Conservation (phyloP, 2,797 vertebrate species). For the Bryconaethiops microstoma region DNA sequence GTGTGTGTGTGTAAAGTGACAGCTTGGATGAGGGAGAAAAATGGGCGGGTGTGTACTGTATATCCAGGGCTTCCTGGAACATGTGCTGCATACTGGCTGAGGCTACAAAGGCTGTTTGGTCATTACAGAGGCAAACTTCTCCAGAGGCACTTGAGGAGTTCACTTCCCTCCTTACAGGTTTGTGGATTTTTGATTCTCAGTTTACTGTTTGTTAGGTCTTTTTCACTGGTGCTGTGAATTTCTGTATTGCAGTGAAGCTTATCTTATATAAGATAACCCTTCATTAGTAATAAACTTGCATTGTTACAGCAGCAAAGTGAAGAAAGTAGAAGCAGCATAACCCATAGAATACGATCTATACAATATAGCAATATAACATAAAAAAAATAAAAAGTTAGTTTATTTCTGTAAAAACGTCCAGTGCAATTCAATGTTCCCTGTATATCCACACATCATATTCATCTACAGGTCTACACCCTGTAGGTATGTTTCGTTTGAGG, state of each 20-base stretch:
- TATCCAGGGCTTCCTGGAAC: conserved; percentile 40
- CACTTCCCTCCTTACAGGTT: conserved; percentile 37
- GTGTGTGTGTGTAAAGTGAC: conserved; percentile 3
- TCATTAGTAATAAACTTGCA: no score
- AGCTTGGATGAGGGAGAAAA: conserved; percentile 3
- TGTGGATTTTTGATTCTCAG: not conserved
- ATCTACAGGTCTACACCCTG: not conserved
- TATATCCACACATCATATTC: not conserved
- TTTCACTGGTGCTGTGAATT: not conserved
- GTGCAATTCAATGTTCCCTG: not conserved
- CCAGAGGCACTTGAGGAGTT: conserved; percentile 28
- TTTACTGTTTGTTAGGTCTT: not conserved
- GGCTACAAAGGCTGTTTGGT: conserved; percentile 23
- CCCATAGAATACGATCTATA: no score
- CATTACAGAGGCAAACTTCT: conserved; percentile 23
- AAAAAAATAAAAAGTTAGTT: not conserved
- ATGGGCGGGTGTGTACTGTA: conserved; percentile 28
- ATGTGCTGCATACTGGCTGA: not conserved
- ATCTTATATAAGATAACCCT: no score
- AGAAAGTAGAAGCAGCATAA: no score
- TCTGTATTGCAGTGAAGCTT: not conserved
- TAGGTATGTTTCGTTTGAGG: not conserved
- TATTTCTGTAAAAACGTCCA: not conserved
- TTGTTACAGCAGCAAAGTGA: no score
- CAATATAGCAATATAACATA: no score